phyloP scores from a whole-genome alignment of 2,888 invertebrate species.

The Syrista parreyssii region DNA sequence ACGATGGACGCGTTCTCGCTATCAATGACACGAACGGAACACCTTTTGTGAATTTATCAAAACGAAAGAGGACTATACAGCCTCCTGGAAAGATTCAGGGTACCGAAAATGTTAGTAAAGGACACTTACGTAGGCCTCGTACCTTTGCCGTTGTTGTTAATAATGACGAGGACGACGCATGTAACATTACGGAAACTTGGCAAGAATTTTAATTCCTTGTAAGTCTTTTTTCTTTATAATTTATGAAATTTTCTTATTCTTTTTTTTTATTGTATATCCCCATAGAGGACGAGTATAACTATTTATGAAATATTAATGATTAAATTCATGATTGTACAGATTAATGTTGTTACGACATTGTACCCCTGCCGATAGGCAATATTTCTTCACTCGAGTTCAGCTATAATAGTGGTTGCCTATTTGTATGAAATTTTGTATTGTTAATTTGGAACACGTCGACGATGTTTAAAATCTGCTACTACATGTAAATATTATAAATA shows the following conservation, averaged over 20 bases:
- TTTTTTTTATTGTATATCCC: neutral
- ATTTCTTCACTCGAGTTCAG: neutral
- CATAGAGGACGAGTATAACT: neutral
- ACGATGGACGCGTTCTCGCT: slow-evolving; percentile 38
- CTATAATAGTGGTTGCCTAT: slow-evolving; percentile 6
- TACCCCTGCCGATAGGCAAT: no score
- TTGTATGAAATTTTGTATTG: no score
- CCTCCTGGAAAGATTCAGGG: slow-evolving; percentile 11
- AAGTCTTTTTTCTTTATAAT: neutral
- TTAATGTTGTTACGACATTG: neutral
- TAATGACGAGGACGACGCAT: slow-evolving; percentile 27
- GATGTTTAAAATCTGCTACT: neutral
- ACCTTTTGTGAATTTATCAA: slow-evolving; percentile 5
- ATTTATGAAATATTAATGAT: neutral
- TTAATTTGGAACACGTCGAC: no score
- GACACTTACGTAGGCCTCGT: slow-evolving; percentile 16
- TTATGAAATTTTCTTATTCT: slow-evolving; percentile 4
- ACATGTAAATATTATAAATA: neutral
- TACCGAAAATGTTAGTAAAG: slow-evolving; percentile 14
- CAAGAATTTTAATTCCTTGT: slow-evolving; percentile 25
- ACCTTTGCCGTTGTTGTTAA: slow-evolving; percentile 29
- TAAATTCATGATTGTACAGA: neutral
- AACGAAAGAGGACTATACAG: neutral
- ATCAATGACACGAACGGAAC: slow-evolving; percentile 2
- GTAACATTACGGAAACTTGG: slow-evolving; percentile 30